Evolutionary conservation across 2,888 invertebrate species (phyloP).

Genomic region (Oligia strigilis): DNA sequence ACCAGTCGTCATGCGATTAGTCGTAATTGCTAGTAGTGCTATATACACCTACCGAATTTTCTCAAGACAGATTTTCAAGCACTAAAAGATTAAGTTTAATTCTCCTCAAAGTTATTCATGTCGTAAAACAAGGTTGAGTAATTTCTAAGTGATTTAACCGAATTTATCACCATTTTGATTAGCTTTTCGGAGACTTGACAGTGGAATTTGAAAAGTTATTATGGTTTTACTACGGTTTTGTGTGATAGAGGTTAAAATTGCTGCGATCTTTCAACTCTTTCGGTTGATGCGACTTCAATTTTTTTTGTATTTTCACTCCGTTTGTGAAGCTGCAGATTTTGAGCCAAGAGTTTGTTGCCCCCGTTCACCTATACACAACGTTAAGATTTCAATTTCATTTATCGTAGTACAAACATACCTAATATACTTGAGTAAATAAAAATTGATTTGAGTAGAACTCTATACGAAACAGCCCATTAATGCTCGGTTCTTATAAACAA

Average conservation of each 20-base stretch:
- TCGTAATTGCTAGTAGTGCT: conserved; percentile 35
- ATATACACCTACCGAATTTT: conserved; percentile 31
- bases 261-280: conserved; percentile 16
- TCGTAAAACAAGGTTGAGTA: conserved; percentile 47
- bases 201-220: conserved; percentile 47
- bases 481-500: neutral
- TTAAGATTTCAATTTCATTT: conserved; percentile 3
- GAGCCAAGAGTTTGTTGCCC: conserved; percentile 31
- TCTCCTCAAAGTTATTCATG: conserved; percentile 36
- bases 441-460: neutral
- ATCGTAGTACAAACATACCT: neutral
- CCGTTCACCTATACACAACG: neutral
- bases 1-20: conserved; percentile 54
- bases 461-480: neutral
- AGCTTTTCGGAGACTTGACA: conserved; percentile 39
- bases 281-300: neutral
- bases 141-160: conserved; percentile 47
- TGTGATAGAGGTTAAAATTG: conserved; percentile 28
- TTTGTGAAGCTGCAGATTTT: neutral
- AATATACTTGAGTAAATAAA: neutral
- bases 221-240: conserved; percentile 36
- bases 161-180: conserved; percentile 51
- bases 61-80: conserved; percentile 30
- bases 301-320: neutral
- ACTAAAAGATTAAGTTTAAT: conserved; percentile 37